These are phyloP conservation scores for Gnatocerus cornutus DNA, from an alignment of 2,888 invertebrate genomes.

Conservation along the genomic window DNA sequence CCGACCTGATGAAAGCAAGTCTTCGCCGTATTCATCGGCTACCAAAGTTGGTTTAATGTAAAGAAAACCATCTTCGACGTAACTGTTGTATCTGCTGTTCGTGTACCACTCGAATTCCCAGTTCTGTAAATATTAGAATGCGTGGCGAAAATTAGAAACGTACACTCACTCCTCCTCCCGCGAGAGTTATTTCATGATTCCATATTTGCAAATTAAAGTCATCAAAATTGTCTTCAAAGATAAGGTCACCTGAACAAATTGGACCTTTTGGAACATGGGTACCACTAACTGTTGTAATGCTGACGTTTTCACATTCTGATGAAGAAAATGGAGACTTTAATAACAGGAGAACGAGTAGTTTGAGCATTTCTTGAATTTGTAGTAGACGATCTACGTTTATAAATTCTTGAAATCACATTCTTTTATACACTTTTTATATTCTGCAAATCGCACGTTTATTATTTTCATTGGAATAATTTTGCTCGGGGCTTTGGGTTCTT, in stretches of 20 bases:
- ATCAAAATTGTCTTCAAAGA: conserved; percentile 79
- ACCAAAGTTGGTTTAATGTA: conserved; percentile 77
- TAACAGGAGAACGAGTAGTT: background rate
- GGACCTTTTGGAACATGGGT: conserved; percentile 68
- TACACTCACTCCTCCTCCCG: conserved; percentile 77
- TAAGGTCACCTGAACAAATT: conserved; percentile 75
- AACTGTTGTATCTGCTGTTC: conserved; percentile 81
- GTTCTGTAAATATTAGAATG: conserved; percentile 68
- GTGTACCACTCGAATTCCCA: conserved; percentile 83
- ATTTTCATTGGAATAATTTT: too few relatives aligned
- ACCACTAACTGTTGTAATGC: conserved; percentile 73
- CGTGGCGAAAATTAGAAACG: background rate
- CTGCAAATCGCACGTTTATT: too few relatives aligned
- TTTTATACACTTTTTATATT: too few relatives aligned
- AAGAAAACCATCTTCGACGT: conserved; percentile 74
- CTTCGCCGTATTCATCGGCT: conserved; percentile 73
- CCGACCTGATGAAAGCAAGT: conserved; percentile 73
- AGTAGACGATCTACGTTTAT: too few relatives aligned
- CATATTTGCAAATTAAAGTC: conserved; percentile 75
- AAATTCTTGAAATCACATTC: too few relatives aligned
- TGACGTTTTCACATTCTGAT: conserved; percentile 67
- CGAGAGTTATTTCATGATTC: conserved; percentile 79
- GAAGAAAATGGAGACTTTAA: background rate
- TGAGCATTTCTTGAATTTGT: too few relatives aligned
- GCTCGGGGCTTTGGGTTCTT: too few relatives aligned